Percentiles rank a stretch among this genome's conserved stretches.
Evolutionary conservation across 2,113 vertebrate genomes (phyloP).

Genomic region (Seriola quinqueradiata): DNA sequence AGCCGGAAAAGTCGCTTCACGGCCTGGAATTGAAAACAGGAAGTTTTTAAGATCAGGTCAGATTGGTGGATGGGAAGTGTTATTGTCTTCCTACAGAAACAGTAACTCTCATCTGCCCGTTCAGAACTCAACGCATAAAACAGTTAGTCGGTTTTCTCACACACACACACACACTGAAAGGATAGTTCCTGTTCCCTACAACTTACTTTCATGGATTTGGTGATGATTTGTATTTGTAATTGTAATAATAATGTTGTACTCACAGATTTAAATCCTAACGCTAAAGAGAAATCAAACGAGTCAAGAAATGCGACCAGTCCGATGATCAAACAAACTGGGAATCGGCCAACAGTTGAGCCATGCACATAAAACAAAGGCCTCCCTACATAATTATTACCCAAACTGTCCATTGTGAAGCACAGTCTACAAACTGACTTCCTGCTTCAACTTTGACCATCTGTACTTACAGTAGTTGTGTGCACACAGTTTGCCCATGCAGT

Average conservation of each 20-base stretch:
- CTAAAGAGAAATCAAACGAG: too few species aligned
- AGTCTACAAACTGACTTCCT: slow-evolving; percentile 6
- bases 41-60: slow-evolving; percentile 32
- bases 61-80: not conserved
- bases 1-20: slow-evolving; percentile 18
- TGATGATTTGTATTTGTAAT: not conserved
- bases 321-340: not conserved
- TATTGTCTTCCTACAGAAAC: not conserved
- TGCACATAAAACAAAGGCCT: not conserved
- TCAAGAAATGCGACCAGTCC: too few species aligned
- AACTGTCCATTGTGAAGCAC: not conserved
- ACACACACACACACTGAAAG: not conserved
- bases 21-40: slow-evolving; percentile 49
- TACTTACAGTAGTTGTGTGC: not conserved
- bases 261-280: not conserved
- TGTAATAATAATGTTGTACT: not conserved
- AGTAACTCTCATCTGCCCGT: not conserved
- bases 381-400: not conserved
- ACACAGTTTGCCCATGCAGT: too few species aligned
- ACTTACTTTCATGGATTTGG: not conserved
- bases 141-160: too few species aligned
- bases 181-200: too few species aligned
- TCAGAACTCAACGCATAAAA: not conserved
- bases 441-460: not conserved
- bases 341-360: not conserved